Evolutionary conservation across 1,140 invertebrate genomes (phyloP), one percentile per base, ranked within the genome.

Genomic region (Euura lappo): DNA sequence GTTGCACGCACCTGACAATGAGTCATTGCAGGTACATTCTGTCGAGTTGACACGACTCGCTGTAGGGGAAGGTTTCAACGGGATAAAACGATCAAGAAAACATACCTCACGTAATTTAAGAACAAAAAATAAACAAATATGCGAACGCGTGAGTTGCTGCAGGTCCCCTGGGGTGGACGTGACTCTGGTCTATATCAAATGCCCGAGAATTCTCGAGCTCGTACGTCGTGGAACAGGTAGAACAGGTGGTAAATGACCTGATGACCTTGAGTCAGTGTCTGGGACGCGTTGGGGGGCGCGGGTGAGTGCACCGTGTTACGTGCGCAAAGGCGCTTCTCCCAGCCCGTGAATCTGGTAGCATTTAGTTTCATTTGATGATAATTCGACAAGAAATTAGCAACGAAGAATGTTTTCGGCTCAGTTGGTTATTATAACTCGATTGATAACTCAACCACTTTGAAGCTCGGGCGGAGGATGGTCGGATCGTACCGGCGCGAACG

Each of bases 211-310:
- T 60, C 51, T 6, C 6, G 83, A 81, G 79, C 76, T 79, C 81
- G 74, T 78, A 80, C 75, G 79, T 80, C 72, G 81, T 72, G 79
- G 82, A 80, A 80, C 80, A 74, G 77, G 72, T 79, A 78, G 79
- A 77, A 80, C 85, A 86, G 82, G 84, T 87, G 84, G 84, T 85
- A 86, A 86, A 86, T 79, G 85, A 86, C 85, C 85, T 77, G 83
- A 77, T 83, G 85, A 77, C 85, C 86, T 87, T 87, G 86, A 87
- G 83, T n/a, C 51, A 60, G 85, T 79, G 82, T 82, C 80, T 84
- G 28, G 43, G 28, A 11, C 67, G 67, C 28, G 67, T 7, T 5
- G 28, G 3, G 28, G 28, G 8, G 28, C 67, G 67, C 28, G 28
- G 11, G 67, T n/a, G 42, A 42, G 8, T 44, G 44, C 8, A 44